Evolutionary conservation across 2,113 vertebrate species (phyloP), one percentile per base, ranked within the genome.

Genomic region (Muntiacus muntjak): DNA sequence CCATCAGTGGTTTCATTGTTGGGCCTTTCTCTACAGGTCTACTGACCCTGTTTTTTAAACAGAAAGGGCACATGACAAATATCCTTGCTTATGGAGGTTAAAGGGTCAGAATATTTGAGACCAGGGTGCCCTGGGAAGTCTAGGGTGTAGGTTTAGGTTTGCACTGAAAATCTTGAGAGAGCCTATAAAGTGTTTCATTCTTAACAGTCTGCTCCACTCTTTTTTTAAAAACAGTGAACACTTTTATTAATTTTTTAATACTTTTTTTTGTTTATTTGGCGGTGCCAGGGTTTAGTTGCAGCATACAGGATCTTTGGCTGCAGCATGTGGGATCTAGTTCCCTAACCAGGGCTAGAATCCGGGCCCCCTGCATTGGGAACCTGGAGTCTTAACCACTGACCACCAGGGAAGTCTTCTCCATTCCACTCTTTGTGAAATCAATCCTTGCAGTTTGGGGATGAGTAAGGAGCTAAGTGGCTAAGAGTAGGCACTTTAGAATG

Each of bases 1-100:
- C 74, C 6, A 0, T 95, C 88, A 96, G 92, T 86, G 58, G 81
- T 71, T 78, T 94, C 23, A 89, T 96, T 88, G 84, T 95, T 94
- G n/a, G 45, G 47, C 28, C n/a, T 71, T 94, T 95, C 62, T 92
- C 84, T 64, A 21, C 10, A 62, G 58, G 76, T 62, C 58, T 85
- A 23, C 45, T 21, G 84, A 50, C 50, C 15, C 23, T 60, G 16
- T 52, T 71, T 94, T 94, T 93, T 28, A 88, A 83, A 58, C 16
- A 55, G n/a, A 93, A 82, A 88, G 64, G 85, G 83, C 50, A 25
- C 40, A 1, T 54, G 62, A 33, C 23, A n/a, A 82, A 55, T 30
- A 33, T 62, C 60, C 67, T 67, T 85, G 76, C 13, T 86, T 86
- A 2, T 6, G 23, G 40, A 90, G 45, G 21, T 82, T 81, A n/a